Percentiles rank a stretch among this genome's conserved stretches.
Evolutionary conservation across 2,113 vertebrate genomes (phyloP).

Genomic region (Cochlearius cochlearius): DNA sequence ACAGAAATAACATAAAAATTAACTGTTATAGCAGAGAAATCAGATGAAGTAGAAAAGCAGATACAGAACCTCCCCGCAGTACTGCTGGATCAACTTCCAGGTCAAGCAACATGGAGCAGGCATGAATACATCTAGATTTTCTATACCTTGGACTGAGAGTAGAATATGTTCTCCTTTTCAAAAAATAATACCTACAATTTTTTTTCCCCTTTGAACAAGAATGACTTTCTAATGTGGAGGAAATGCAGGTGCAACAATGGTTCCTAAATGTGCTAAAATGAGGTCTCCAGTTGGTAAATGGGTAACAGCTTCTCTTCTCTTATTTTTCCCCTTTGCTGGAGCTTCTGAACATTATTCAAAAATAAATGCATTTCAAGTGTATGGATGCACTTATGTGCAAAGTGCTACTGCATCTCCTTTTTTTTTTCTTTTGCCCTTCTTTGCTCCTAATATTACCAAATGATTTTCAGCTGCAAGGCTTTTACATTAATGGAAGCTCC

Average conservation of each 20-base stretch:
- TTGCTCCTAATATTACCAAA: neutral
- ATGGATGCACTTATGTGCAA: neutral
- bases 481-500: conserved; percentile 17
- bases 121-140: neutral
- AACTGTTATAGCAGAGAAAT: neutral
- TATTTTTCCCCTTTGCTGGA: neutral
- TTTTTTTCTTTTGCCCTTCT: neutral
- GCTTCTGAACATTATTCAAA: neutral
- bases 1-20: neutral
- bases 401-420: neutral
- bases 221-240: neutral
- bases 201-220: neutral
- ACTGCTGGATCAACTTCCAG: neutral
- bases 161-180: neutral
- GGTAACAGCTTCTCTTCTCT: neutral
- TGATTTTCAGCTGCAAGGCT: neutral
- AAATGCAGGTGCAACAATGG: neutral
- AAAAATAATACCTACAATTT: neutral
- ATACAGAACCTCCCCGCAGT: neutral
- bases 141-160: neutral
- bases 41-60: neutral
- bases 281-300: neutral
- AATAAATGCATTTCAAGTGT: conserved; percentile 17
- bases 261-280: conserved; percentile 15
- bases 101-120: neutral